phyloP scores from a whole-genome alignment of 2,888 invertebrate species.

The Yponomeuta sedellus region DNA sequence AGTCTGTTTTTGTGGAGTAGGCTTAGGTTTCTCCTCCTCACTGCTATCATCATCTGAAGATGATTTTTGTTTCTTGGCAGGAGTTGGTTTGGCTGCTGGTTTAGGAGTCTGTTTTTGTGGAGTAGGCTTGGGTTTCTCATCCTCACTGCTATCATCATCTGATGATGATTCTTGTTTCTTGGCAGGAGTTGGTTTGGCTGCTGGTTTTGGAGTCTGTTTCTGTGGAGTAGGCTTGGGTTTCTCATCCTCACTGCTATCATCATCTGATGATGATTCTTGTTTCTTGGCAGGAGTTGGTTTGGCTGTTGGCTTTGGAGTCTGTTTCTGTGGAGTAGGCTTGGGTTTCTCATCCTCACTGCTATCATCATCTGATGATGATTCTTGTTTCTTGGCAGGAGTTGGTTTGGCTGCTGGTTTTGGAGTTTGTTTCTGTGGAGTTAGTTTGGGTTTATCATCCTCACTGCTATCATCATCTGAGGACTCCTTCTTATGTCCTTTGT shows the following conservation, averaged over 20 bases:
- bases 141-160: slow-evolving; percentile 26
- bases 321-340: slow-evolving; percentile 27
- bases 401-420: slow-evolving; percentile 20
- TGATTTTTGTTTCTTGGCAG: slow-evolving; percentile 27
- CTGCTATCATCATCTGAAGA: slow-evolving; percentile 35
- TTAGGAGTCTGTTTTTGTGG: slow-evolving; percentile 24
- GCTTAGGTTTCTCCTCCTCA: slow-evolving; percentile 24
- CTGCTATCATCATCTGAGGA: slow-evolving; percentile 46
- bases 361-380: slow-evolving; percentile 40
- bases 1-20: slow-evolving; percentile 6
- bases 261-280: slow-evolving; percentile 32
- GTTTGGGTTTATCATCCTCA: slow-evolving; percentile 17
- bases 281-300: slow-evolving; percentile 14
- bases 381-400: slow-evolving; percentile 33
- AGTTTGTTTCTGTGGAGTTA: slow-evolving; percentile 21
- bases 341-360: slow-evolving; percentile 34
- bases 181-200: slow-evolving; percentile 25
- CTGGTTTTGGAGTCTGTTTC: slow-evolving; percentile 37
- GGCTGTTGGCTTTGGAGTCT: slow-evolving; percentile 21
- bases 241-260: slow-evolving; percentile 31
- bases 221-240: slow-evolving; percentile 23
- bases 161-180: slow-evolving; percentile 41
- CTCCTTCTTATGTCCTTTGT: slow-evolving; percentile 35
- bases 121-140: slow-evolving; percentile 16
- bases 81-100: slow-evolving; percentile 23